Percentiles rank a stretch among this genome's conserved stretches.
Conservation (phyloP, 2,797 vertebrate genomes). For the Sus cebifrons region DNA sequence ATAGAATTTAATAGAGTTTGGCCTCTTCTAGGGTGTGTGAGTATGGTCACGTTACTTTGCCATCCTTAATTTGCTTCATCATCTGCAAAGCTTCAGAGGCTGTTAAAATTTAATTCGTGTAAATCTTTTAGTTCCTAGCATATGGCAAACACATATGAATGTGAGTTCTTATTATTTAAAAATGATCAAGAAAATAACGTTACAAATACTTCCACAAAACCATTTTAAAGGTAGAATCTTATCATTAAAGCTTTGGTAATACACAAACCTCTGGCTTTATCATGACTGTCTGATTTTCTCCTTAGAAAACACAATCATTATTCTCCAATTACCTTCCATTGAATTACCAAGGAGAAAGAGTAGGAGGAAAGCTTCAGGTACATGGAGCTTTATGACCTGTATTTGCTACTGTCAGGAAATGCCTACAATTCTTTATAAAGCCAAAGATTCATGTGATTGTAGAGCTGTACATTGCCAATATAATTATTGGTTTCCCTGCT, state of each 20-base stretch:
- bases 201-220: neutral
- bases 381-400: neutral
- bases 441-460: neutral
- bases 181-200: neutral
- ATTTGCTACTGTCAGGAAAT: neutral
- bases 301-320: neutral
- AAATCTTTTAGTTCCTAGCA: neutral
- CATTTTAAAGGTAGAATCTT: neutral
- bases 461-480: neutral
- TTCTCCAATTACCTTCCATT: neutral
- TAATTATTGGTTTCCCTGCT: neutral
- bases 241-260: neutral
- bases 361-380: neutral
- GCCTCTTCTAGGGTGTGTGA: neutral
- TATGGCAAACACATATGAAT: neutral
- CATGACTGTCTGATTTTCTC: constrained; percentile 26
- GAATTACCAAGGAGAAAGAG: neutral
- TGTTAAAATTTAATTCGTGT: constrained; percentile 46
- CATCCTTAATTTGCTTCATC: neutral
- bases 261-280: neutral
- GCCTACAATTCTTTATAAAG: constrained; percentile 25
- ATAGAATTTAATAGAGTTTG: neutral
- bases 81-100: neutral
- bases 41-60: neutral
- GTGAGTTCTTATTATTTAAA: neutral